Evolutionary conservation across 2,888 invertebrate species (phyloP).

Genomic region (Eumacrocentrus americanus): DNA sequence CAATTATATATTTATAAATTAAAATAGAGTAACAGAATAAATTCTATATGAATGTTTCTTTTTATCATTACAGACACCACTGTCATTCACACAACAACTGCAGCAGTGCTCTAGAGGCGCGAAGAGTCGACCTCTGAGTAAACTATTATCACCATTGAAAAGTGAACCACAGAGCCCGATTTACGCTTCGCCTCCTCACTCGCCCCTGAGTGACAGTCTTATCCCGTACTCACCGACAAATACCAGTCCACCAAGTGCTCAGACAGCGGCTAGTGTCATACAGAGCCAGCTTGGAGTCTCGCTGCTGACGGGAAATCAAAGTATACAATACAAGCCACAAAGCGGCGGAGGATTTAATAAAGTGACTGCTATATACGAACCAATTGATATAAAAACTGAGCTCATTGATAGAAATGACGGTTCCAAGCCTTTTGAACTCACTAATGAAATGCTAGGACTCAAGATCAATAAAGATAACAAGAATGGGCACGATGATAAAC

Average conservation of each 20-base stretch:
- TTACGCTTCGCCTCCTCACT: constrained; percentile 82
- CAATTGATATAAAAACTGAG: constrained; percentile 58
- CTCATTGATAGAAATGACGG: constrained; percentile 53
- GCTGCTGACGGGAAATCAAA: constrained; percentile 54
- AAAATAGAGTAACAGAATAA: background rate
- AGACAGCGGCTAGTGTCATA: constrained; percentile 58
- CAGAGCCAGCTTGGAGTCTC: constrained; percentile 59
- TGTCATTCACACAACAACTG: constrained; percentile 92
- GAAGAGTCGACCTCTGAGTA: constrained; percentile 70
- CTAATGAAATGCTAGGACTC: constrained; percentile 59
- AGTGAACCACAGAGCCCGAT: constrained; percentile 76
- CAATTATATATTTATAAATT: background rate
- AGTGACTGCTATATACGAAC: constrained; percentile 55
- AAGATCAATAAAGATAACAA: constrained; percentile 50
- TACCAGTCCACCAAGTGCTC: constrained; percentile 58
- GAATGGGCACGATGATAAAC: constrained; percentile 53
- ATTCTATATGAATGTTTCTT: background rate
- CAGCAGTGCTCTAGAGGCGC: constrained; percentile 80
- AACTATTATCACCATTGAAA: constrained; percentile 67
- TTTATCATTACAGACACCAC: constrained; percentile 64
- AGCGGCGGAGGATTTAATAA: constrained; percentile 52
- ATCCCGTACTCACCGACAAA: constrained; percentile 61
- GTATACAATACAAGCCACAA: constrained; percentile 53
- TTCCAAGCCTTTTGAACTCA: constrained; percentile 56
- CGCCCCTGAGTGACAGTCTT: constrained; percentile 69